phyloP scores from a whole-genome alignment of 2,797 vertebrate species.

The Vultur gryphus region DNA sequence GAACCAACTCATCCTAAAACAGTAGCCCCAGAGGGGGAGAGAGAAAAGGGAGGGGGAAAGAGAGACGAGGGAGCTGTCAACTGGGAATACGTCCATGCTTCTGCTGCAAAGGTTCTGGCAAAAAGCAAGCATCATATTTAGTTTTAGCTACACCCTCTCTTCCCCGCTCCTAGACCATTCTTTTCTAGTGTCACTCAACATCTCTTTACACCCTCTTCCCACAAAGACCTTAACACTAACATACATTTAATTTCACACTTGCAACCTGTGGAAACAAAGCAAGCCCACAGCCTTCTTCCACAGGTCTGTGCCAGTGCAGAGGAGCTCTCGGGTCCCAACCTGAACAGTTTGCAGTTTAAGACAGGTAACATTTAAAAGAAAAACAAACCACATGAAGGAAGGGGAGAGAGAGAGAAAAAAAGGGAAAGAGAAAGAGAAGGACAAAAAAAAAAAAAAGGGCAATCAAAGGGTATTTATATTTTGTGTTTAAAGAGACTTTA shows the following conservation, averaged over 20 bases:
- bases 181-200: slow-evolving; percentile 24
- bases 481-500: not conserved
- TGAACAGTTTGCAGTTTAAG: not conserved
- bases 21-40: slow-evolving; percentile 4
- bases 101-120: slow-evolving; percentile 25
- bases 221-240: slow-evolving; percentile 1
- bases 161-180: not conserved
- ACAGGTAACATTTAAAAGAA: not conserved
- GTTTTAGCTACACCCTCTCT: slow-evolving; percentile 7
- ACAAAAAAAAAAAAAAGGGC: not conserved
- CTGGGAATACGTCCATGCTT: not conserved
- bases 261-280: not conserved
- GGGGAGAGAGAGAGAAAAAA: not conserved
- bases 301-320: not conserved
- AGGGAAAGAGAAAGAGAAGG: not conserved
- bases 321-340: not conserved
- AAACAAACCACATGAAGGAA: not conserved
- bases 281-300: not conserved
- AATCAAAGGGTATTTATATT: not conserved
- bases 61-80: not conserved
- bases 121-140: not conserved
- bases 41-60: not conserved
- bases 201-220: not conserved
- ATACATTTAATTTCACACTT: not conserved
- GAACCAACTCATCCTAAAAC: slow-evolving; percentile 50